A percentile compares a stretch with the other conserved stretches of the same genome.
Conservation (phyloP, 2,888 invertebrate genomes). For the Eubasilissa splendida region DNA sequence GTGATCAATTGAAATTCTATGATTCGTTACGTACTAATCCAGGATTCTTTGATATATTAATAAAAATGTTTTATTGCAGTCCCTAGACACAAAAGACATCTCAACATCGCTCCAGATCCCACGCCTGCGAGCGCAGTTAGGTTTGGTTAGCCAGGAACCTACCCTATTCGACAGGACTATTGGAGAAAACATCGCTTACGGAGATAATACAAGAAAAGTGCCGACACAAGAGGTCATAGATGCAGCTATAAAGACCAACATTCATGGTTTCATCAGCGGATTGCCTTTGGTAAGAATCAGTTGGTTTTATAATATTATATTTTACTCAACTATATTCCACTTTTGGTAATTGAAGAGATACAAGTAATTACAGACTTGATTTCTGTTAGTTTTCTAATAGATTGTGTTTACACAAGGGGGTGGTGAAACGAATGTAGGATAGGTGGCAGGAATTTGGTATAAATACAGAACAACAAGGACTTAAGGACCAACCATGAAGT, state of each 20-base stretch:
- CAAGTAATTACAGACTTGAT: too few species aligned
- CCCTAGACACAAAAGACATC: conserved; percentile 74
- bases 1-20: too few species aligned
- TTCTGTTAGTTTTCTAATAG: too few species aligned
- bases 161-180: conserved; percentile 86
- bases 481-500: too few species aligned
- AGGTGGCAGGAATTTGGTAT: too few species aligned
- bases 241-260: conserved; percentile 83
- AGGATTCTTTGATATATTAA: not conserved
- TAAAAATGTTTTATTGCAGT: conserved; percentile 60
- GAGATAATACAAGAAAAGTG: conserved; percentile 78
- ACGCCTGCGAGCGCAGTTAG: conserved; percentile 80
- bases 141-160: conserved; percentile 89
- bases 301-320: too few species aligned
- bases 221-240: conserved; percentile 79
- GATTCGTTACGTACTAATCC: too few species aligned
- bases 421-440: too few species aligned
- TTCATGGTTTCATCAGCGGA: conserved; percentile 81
- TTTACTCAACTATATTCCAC: too few species aligned
- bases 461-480: too few species aligned
- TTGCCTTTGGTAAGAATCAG: conserved; percentile 75
- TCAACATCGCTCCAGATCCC: conserved; percentile 74
- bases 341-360: too few species aligned
- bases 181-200: conserved; percentile 90
- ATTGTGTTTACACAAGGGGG: too few species aligned